phyloP scores from a whole-genome alignment of 2,888 invertebrate species.

The Xanthia togata region DNA sequence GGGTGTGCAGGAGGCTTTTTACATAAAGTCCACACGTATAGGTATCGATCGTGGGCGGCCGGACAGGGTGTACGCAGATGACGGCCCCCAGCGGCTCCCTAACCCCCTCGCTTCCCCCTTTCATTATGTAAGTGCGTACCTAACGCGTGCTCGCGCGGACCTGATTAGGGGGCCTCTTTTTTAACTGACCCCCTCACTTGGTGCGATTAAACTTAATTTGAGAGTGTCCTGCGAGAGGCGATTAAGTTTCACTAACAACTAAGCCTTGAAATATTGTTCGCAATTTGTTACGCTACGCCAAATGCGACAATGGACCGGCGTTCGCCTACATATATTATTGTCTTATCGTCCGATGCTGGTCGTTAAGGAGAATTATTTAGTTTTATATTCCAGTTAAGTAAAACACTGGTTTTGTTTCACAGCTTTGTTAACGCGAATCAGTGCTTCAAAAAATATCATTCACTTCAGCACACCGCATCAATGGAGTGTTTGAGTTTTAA shows the following conservation, averaged over 20 bases:
- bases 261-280: slow-evolving; percentile 70
- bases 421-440: slow-evolving; percentile 20
- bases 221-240: slow-evolving; percentile 81
- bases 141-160: slow-evolving; percentile 90
- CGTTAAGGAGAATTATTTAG: slow-evolving; percentile 49
- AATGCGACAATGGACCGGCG: slow-evolving; percentile 52
- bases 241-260: slow-evolving; percentile 80
- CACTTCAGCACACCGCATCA: slow-evolving; percentile 26
- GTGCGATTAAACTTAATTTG: slow-evolving; percentile 89
- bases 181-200: slow-evolving; percentile 90
- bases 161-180: slow-evolving; percentile 90
- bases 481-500: slow-evolving; percentile 17
- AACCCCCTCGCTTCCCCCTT: slow-evolving; percentile 86
- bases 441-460: slow-evolving; percentile 22
- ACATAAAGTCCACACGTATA: slow-evolving; percentile 91
- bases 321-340: slow-evolving; percentile 50
- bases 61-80: slow-evolving; percentile 90
- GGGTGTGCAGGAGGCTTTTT: slow-evolving; percentile 90
- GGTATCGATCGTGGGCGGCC: slow-evolving; percentile 90
- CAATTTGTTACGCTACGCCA: slow-evolving; percentile 66
- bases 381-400: slow-evolving; percentile 35
- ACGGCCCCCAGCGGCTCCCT: slow-evolving; percentile 83
- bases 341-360: slow-evolving; percentile 47
- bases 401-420: slow-evolving; percentile 12
- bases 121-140: slow-evolving; percentile 90